Percentiles rank a stretch among this genome's conserved stretches.
Conservation (phyloP, 2,797 vertebrate species). For the Champsocephalus esox region DNA sequence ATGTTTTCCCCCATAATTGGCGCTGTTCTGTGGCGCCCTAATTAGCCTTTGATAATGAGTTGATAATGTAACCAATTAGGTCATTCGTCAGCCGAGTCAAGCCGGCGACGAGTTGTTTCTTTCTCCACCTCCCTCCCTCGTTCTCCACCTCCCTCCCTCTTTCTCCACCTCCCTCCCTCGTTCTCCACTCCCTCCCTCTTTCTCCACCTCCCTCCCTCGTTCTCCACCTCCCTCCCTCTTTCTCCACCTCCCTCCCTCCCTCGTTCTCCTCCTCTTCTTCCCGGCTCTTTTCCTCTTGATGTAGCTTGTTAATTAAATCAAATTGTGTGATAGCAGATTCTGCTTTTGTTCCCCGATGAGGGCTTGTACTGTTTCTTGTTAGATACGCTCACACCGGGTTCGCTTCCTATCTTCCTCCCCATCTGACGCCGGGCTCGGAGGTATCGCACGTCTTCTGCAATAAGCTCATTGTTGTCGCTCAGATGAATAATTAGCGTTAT, state of each 20-base stretch:
- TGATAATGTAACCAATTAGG: conserved; percentile 89
- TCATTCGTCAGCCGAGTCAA: conserved; percentile 82
- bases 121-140: conserved; percentile 14
- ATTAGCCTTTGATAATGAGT: conserved; percentile 89
- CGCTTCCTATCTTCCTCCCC: conserved; percentile 45
- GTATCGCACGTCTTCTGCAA: conserved; percentile 57
- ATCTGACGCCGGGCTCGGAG: conserved; percentile 55
- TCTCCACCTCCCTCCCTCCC: conserved; percentile 22
- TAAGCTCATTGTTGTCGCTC: conserved; percentile 72
- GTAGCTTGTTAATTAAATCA: conserved; percentile 89
- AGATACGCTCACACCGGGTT: conserved; percentile 55
- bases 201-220: neutral
- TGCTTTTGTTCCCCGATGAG: conserved; percentile 84
- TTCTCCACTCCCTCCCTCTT: conserved; percentile 30
- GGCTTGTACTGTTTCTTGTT: conserved; percentile 60
- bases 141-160: conserved; percentile 1
- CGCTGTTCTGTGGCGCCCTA: conserved; percentile 86
- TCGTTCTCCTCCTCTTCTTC: conserved; percentile 29
- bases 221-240: no score
- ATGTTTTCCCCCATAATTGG: conserved; percentile 81
- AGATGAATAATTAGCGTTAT: conserved; percentile 78
- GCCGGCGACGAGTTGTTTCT: conserved; percentile 53
- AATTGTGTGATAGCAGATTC: conserved; percentile 85
- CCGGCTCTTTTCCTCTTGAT: conserved; percentile 76
- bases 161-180: conserved; percentile 21